A percentile compares a stretch with the other conserved stretches of the same genome.
Evolutionary conservation across 1,140 invertebrate species (phyloP).

Genomic region (Hormaphis cornu): DNA sequence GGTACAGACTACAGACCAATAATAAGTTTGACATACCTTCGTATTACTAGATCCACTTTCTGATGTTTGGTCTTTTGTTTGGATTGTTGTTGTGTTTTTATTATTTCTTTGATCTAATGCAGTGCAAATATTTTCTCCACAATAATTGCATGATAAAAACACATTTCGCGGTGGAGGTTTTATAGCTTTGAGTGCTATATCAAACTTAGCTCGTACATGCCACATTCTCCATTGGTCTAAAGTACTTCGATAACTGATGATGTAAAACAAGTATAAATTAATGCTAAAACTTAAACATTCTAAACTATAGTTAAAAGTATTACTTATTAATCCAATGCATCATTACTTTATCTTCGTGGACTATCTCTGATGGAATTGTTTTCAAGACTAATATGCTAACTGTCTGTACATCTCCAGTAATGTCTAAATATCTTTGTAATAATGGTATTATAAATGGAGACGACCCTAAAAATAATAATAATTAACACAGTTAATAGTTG

Average conservation of each 20-base stretch:
- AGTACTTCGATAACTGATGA: conserved; percentile 58
- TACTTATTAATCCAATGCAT: conserved; percentile 65
- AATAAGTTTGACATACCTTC: neutral
- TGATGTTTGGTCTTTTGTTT: neutral
- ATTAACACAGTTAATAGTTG: neutral
- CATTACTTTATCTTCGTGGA: conserved; percentile 51
- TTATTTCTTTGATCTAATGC: conserved; percentile 49
- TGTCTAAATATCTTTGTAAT: conserved; percentile 79
- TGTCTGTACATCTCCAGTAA: conserved; percentile 86
- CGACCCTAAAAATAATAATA: conserved; percentile 47
- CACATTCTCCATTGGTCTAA: conserved; percentile 73
- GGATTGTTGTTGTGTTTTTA: conserved; percentile 11
- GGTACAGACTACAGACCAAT: neutral
- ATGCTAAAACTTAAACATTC: neutral
- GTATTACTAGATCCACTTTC: conserved; percentile 9
- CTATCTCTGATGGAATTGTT: conserved; percentile 57
- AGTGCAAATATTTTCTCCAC: conserved; percentile 81
- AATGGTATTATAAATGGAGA: conserved; percentile 64
- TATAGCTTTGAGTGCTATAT: conserved; percentile 57
- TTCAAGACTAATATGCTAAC: conserved; percentile 70
- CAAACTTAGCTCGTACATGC: conserved; percentile 67
- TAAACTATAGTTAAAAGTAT: conserved; percentile 24
- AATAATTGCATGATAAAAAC: conserved; percentile 86
- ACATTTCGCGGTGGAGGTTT: conserved; percentile 64
- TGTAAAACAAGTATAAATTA: conserved; percentile 20